Conservation (phyloP, 2,797 vertebrate species). For the Salmo trutta region DNA sequence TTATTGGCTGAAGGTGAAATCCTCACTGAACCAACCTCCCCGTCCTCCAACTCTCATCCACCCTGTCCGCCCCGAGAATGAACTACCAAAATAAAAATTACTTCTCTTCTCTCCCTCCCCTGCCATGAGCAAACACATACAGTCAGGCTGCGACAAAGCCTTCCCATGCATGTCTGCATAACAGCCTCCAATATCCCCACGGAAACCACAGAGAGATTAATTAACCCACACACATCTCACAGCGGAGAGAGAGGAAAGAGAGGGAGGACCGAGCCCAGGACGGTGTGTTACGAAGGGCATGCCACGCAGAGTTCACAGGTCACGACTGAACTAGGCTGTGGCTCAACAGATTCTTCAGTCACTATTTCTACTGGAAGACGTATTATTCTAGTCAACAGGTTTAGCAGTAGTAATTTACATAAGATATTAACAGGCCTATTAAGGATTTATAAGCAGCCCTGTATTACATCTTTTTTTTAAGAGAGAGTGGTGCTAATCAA, state of each 20-base stretch:
- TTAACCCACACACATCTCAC: constrained; percentile 52
- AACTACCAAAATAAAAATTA: constrained; percentile 61
- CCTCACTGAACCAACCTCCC: constrained; percentile 52
- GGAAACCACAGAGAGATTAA: constrained; percentile 68
- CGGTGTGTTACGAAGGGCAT: constrained; percentile 23
- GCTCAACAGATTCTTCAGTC: constrained; percentile 1
- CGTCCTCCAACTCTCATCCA: constrained; percentile 15
- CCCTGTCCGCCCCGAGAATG: constrained; percentile 29
- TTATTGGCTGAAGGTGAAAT: constrained; percentile 53
- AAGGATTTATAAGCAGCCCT: too few species aligned
- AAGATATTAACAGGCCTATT: too few species aligned
- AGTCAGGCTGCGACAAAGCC: constrained; percentile 58
- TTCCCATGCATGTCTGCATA: constrained; percentile 64
- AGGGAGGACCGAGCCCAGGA: constrained; percentile 37
- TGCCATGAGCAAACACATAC: constrained; percentile 43
- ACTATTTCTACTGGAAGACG: too few species aligned
- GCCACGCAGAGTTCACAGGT: constrained; percentile 67
- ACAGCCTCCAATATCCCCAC: constrained; percentile 59
- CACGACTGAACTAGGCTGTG: constrained; percentile 53
- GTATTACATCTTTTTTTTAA: too few species aligned
- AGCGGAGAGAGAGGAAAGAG: background rate
- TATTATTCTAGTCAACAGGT: too few species aligned
- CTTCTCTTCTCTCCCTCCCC: background rate
- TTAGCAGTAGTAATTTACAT: too few species aligned
- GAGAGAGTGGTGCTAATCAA: too few species aligned